A percentile compares a stretch with the other conserved stretches of the same genome.
These are phyloP conservation scores for Caenorhabditis becei DNA, from an alignment of 2,888 invertebrate genomes.

Conservation along the genomic window DNA sequence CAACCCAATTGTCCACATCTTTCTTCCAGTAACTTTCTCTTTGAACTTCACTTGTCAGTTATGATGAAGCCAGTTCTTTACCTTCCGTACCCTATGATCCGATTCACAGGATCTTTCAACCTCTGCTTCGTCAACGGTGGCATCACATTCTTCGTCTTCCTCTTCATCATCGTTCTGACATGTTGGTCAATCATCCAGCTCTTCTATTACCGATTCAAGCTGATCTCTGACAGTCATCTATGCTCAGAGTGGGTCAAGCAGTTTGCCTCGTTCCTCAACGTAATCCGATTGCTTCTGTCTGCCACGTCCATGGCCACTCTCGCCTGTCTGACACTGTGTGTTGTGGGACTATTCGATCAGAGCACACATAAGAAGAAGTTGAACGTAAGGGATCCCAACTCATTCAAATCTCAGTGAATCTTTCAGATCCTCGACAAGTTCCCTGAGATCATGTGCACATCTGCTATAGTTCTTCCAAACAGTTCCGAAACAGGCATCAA, in stretches of 20 bases:
- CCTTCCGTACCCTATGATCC: conserved; percentile 32
- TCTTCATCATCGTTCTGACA: conserved; percentile 35
- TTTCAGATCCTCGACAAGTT: conserved; percentile 25
- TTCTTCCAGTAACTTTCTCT: conserved; percentile 43
- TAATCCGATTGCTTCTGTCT: conserved; percentile 5
- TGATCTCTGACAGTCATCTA: conserved; percentile 26
- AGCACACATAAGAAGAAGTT: conserved; percentile 28
- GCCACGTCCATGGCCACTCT: neutral
- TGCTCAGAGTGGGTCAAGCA: conserved; percentile 29
- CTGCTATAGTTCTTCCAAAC: conserved; percentile 29
- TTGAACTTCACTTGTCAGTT: conserved; percentile 41
- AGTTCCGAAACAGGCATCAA: conserved; percentile 15
- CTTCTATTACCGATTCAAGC: conserved; percentile 52
- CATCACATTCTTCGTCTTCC: conserved; percentile 40
- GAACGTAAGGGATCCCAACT: conserved; percentile 1
- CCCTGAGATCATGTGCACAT: conserved; percentile 47
- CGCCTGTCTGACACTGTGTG: conserved; percentile 4
- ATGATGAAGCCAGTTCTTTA: conserved; percentile 46
- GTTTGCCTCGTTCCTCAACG: neutral
- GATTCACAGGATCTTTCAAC: conserved; percentile 29
- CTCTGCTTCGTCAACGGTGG: conserved; percentile 37
- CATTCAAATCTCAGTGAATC: neutral
- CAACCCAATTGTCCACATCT: neutral
- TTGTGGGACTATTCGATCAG: conserved; percentile 50
- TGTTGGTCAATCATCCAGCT: conserved; percentile 49